Percentiles rank a stretch among this genome's conserved stretches.
Conservation (phyloP, 30 jellyfish, hydroid and myxozoan genomes). For the Euphysa ruthae region DNA sequence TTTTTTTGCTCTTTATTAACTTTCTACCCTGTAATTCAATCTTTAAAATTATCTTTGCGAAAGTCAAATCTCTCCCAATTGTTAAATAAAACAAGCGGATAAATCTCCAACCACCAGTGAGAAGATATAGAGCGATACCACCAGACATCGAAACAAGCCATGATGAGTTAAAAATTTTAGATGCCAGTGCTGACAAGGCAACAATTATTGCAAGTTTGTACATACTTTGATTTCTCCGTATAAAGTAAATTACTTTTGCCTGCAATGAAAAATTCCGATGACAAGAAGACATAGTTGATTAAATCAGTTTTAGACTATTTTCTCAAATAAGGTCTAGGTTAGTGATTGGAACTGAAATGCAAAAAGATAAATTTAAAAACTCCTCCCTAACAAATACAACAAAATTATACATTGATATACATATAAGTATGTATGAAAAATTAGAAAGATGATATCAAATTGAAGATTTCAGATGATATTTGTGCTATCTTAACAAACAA, state of each 20-base stretch:
- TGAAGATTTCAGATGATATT: no score
- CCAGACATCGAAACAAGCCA: slow-evolving; percentile 25
- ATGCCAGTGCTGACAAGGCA: not conserved
- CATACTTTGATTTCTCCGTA: slow-evolving; percentile 15
- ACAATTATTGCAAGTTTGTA: slow-evolving; percentile 1
- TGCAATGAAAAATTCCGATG: slow-evolving; percentile 3
- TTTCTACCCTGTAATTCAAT: slow-evolving; percentile 15
- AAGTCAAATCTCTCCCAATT: slow-evolving; percentile 23
- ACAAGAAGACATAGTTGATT: slow-evolving; percentile 20
- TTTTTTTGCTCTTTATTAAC: slow-evolving; percentile 17
- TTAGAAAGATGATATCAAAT: no score
- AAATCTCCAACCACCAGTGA: slow-evolving; percentile 41
- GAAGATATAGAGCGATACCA: slow-evolving; percentile 16
- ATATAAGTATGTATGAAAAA: no score
- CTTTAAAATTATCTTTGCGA: not conserved
- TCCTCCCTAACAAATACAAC: no score
- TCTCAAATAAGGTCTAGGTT: no score
- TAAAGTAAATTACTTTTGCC: slow-evolving; percentile 1
- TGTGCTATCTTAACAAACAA: no score
- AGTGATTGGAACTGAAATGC: no score
- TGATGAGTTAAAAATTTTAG: not conserved
- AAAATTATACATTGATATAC: no score
- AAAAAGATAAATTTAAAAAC: no score
- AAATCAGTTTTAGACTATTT: no score
- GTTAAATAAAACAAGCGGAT: slow-evolving; percentile 26